A percentile compares a stretch with the other conserved stretches of the same genome.
Conservation (phyloP, 1,140 invertebrate genomes). For the Cydia splendana region DNA sequence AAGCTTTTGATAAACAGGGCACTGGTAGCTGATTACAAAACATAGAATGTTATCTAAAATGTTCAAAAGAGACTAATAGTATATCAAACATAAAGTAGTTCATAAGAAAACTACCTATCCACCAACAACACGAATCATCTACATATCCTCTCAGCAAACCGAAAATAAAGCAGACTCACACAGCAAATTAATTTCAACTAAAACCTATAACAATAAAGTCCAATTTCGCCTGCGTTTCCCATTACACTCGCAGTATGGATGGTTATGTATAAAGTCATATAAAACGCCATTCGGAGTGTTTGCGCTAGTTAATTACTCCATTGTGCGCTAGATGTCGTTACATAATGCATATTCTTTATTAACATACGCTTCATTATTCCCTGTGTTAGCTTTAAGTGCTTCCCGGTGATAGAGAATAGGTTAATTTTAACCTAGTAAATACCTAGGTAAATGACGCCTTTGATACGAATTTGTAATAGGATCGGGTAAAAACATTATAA, state of each 20-base stretch:
- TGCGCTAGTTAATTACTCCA: conserved; percentile 33
- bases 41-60: too few species aligned
- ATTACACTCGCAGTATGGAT: not conserved
- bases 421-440: not conserved
- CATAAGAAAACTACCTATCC: not conserved
- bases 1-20: too few species aligned
- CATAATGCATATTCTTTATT: conserved; percentile 32
- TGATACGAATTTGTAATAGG: not conserved
- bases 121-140: not conserved
- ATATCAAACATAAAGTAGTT: not conserved
- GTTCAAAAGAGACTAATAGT: too few species aligned
- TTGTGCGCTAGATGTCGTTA: conserved; percentile 32
- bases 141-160: not conserved
- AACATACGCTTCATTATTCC: conserved; percentile 27
- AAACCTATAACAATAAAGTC: not conserved
- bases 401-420: conserved; percentile 15
- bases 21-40: too few species aligned
- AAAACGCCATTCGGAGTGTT: conserved; percentile 25
- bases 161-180: not conserved
- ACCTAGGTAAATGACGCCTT: not conserved
- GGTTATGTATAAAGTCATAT: conserved; percentile 8
- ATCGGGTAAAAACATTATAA: not conserved
- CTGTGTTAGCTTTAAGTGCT: conserved; percentile 18
- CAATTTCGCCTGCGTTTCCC: not conserved
- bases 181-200: not conserved